Evolutionary conservation across 2,113 vertebrate genomes (phyloP), one percentile per base, ranked within the genome.

Genomic region (Anser brachyrhynchus): DNA sequence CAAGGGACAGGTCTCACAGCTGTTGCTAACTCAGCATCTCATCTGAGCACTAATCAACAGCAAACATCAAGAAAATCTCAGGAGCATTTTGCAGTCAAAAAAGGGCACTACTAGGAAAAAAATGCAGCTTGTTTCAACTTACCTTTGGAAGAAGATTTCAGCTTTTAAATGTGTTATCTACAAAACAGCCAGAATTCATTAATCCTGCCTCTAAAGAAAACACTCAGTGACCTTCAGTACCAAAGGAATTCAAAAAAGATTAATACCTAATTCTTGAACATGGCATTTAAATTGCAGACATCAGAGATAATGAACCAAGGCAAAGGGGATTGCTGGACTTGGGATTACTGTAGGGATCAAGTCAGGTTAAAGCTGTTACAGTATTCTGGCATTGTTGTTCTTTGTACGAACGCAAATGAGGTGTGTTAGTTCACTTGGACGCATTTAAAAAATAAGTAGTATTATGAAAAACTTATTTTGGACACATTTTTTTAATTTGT

Each of bases 271-370:
- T 89, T 94, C 91, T 95, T 95, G 61, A 85, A 94, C 58, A 84
- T 31, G 55, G 49, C 65, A 74, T 91, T 95, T 96, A 93, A 97
- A 97, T 90, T 92, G 93, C 92, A 96, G 95, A 90, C 96, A 96
- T 96, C 95, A 94, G 69, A 97, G 97, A 97, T 97, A 97, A 98
- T 74, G 93, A 97, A 96, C 21, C 62, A 90, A 91, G 92, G 94
- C 96, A 97, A 96, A 97, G 96, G 90, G 85, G 96, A 97, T 97
- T 97, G 93, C 52, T 2, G 84, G 96, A 95, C 97, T 97, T 97
- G 78, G 94, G 94, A 98, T 98, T 98, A 98, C 61, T 93, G 91
- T 37, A 91, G 73, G 93, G 94, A 96, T 97, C 94, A 97, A 91
- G 71, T 73, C 92, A 94, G 92, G 92, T 95, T 96, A 97, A 97